Conservation (phyloP, 2,797 vertebrate species). For the Platalea minor region DNA sequence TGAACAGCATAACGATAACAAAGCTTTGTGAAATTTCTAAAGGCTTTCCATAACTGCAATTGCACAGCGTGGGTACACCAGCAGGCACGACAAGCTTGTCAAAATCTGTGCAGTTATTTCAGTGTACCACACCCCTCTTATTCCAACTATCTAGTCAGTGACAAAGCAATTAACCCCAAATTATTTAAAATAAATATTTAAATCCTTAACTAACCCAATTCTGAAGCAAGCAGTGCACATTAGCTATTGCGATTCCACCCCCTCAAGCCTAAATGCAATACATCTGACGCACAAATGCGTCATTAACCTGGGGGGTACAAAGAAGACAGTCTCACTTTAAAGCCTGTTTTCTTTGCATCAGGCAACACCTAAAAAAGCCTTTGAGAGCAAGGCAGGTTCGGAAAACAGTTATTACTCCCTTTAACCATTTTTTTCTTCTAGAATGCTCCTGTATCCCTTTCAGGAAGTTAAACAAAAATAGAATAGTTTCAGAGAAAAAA, state of each 20-base stretch:
- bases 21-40: background rate
- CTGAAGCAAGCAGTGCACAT: background rate
- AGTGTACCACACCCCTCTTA: constrained; percentile 34
- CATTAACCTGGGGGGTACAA: background rate
- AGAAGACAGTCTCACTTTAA: background rate
- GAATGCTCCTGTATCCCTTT: constrained; percentile 10
- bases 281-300: background rate
- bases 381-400: background rate
- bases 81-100: background rate
- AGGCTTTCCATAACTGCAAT: background rate
- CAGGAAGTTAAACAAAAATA: background rate
- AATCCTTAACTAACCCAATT: background rate
- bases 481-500: background rate
- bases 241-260: background rate
- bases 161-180: constrained; percentile 16
- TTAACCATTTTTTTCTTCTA: constrained; percentile 1
- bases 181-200: background rate
- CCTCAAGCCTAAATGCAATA: background rate
- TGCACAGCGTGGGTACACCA: background rate
- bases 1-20: background rate
- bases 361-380: background rate
- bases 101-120: constrained; percentile 17
- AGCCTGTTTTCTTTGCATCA: background rate
- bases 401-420: background rate
- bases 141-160: background rate